Evolutionary conservation across 1,140 invertebrate genomes (phyloP), one percentile per base, ranked within the genome.

Genomic region (Drosophila nikananu): DNA sequence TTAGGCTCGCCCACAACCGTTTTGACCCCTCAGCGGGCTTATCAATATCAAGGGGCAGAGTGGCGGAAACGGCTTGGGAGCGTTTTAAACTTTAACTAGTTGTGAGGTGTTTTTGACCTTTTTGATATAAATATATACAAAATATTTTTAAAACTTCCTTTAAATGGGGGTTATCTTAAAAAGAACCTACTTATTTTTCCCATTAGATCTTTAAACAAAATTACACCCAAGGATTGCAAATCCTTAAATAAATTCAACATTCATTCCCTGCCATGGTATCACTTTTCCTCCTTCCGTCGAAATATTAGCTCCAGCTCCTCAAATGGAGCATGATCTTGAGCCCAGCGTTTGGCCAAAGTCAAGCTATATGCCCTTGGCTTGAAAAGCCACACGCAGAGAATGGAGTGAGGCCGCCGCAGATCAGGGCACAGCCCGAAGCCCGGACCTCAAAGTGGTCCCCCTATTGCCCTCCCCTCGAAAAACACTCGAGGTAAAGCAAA

Each of bases 301-400:
- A 21, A 41, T 37, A 25, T 10, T 46, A 48, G 23, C 44, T 42
- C 35, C 15, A 48, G 39, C 46, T 48, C 41, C 19, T 46, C 19
- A 23, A 55, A 46, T 64, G 59, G 19, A 67, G 39, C 63, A 58
- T 81, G 81, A 90, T 89, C 81, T 89, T 90, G 81, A 87, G 74
- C 27, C 27, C 27, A 52, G 30, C 54, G 57, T 35, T 52, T 70
- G 52, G 57, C 76, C 83, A 86, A 74, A 87, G 76, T 86, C 80
- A 86, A 86, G 80, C 81, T 48, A 52, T 35, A 35, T 87, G 86
- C 84, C 84, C 84, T 89, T 89, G 86, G 78, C 86, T 89, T 68
- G 65, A 49, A 70, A 83, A 89, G 52, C 83, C 83, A 87, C 83
- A 86, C 83, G 77, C 83, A 87, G 84, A 73, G 83, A 70, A 77